phyloP scores from a whole-genome alignment of 1,140 invertebrate species.

The Eulimnadia texana region DNA sequence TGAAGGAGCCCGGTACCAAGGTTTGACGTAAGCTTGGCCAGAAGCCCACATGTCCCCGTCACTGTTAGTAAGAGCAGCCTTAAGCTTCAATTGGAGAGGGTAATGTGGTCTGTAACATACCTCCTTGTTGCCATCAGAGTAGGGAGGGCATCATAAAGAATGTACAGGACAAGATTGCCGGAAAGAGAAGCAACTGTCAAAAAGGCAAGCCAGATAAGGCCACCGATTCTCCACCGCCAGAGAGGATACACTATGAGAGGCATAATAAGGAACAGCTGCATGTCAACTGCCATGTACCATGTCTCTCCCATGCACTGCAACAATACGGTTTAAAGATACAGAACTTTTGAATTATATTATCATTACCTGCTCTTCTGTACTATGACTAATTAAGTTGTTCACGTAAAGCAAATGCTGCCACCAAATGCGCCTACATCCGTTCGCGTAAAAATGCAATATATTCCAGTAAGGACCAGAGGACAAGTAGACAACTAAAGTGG shows the following conservation, averaged over 20 bases:
- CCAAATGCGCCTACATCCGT: constrained; percentile 41
- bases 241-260: constrained; percentile 24
- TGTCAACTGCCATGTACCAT: constrained; percentile 42
- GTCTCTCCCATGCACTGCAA: constrained; percentile 38
- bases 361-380: neutral
- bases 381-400: constrained; percentile 49
- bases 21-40: neutral
- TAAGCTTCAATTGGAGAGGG: neutral
- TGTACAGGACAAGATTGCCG: neutral
- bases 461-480: constrained; percentile 53
- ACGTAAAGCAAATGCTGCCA: constrained; percentile 34
- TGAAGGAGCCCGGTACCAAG: neutral
- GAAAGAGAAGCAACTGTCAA: neutral
- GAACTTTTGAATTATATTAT: constrained; percentile 2
- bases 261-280: constrained; percentile 36
- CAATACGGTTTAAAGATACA: constrained; percentile 9
- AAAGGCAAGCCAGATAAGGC: neutral
- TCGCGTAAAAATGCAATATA: constrained; percentile 40
- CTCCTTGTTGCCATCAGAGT: neutral
- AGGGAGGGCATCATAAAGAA: neutral
- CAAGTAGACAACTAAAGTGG: constrained; percentile 48
- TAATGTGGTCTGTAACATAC: neutral
- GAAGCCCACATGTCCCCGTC: neutral
- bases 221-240: neutral
- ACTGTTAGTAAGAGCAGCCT: neutral